Evolutionary conservation across 2,113 vertebrate genomes (phyloP).

Genomic region (Apodemus sylvaticus): DNA sequence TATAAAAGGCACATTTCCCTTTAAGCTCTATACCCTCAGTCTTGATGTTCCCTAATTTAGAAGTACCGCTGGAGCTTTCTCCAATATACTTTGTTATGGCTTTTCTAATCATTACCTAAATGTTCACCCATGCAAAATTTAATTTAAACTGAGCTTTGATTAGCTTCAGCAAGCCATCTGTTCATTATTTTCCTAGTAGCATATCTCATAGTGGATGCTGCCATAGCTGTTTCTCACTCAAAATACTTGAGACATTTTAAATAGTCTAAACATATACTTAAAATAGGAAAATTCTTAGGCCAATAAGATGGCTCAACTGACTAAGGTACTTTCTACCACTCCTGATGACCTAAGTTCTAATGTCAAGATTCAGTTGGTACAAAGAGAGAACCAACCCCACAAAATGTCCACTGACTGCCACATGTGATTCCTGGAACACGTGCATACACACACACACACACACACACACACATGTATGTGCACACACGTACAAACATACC

Average conservation of each 20-base stretch:
- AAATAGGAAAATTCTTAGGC: neutral
- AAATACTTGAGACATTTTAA: neutral
- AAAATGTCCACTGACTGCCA: neutral
- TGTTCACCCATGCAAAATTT: neutral
- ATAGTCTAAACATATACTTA: neutral
- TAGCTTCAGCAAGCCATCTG: constrained; percentile 41
- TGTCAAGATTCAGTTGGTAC: neutral
- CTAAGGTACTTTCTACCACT: neutral
- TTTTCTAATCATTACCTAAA: constrained; percentile 2
- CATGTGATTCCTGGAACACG: neutral
- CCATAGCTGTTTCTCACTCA: neutral
- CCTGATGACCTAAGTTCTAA: neutral
- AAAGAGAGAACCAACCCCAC: too few relatives aligned
- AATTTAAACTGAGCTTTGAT: neutral
- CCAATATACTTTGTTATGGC: neutral
- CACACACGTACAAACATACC: neutral
- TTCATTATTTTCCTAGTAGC: neutral
- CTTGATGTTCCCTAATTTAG: neutral
- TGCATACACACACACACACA: too few relatives aligned
- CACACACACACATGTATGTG: neutral
- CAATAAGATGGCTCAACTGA: too few relatives aligned
- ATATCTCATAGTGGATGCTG: neutral
- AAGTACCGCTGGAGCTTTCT: neutral
- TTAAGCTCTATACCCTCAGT: neutral
- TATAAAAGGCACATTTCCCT: neutral